These are phyloP conservation scores for Megaptera novaeangliae DNA, from an alignment of 2,113 vertebrate species.

Conservation along the genomic window DNA sequence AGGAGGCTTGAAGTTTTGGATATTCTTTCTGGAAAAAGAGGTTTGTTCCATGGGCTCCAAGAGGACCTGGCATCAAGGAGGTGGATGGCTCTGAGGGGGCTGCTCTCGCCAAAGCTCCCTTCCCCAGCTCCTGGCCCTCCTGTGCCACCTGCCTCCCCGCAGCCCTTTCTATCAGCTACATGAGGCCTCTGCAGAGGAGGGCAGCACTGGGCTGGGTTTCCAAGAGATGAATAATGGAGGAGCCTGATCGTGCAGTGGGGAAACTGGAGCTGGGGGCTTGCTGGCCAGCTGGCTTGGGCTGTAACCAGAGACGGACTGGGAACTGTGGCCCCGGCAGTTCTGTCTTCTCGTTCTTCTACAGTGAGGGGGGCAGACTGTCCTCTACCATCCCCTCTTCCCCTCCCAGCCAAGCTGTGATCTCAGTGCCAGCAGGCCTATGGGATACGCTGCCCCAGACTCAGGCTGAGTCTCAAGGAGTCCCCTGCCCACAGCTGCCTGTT, in stretches of 20 bases:
- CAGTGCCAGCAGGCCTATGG: background rate
- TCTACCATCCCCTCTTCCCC: background rate
- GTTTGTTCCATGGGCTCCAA: background rate
- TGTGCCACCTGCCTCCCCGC: background rate
- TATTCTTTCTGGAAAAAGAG: background rate
- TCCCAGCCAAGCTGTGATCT: background rate
- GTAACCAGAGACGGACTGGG: constrained; percentile 49
- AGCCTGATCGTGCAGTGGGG: constrained; percentile 37
- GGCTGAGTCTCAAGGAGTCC: background rate
- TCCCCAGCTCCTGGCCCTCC: background rate
- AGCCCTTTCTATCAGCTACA: background rate
- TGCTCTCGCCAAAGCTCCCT: background rate
- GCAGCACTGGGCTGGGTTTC: constrained; percentile 36
- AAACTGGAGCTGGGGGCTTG: constrained; percentile 44
- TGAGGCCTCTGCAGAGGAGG: constrained; percentile 10
- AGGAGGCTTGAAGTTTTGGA: background rate
- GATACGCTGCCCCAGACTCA: background rate
- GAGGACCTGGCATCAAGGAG: background rate
- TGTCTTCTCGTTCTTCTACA: background rate
- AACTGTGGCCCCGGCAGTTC: background rate
- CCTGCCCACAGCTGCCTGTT: background rate
- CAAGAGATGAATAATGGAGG: constrained; percentile 63
- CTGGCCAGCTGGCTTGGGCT: background rate
- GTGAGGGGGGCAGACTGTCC: background rate
- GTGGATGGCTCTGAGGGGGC: background rate